Evolutionary conservation across 2,888 invertebrate species (phyloP).

Genomic region (Caenorhabditis imperialis): DNA sequence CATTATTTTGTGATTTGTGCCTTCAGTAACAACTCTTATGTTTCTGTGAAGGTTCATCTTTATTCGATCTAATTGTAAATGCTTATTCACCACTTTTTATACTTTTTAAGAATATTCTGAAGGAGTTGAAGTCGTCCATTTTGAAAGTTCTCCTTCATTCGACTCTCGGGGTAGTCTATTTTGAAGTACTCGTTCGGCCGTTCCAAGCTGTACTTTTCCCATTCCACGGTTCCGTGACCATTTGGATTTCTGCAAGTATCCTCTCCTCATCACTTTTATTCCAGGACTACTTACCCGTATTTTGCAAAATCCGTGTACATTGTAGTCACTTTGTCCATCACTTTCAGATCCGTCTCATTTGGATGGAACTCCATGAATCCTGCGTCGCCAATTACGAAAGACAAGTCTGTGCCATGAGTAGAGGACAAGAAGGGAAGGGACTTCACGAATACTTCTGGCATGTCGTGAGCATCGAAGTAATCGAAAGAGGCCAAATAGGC

Average conservation of each 20-base stretch:
- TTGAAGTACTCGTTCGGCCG: conserved; percentile 27
- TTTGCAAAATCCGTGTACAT: conserved; percentile 67
- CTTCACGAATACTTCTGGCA: too few species aligned
- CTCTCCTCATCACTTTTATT: neutral
- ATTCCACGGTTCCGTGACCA: conserved; percentile 10
- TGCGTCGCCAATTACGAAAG: conserved; percentile 67
- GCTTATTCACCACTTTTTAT: too few species aligned
- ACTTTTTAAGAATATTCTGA: too few species aligned
- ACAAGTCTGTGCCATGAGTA: conserved; percentile 65
- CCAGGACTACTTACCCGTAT: conserved; percentile 51
- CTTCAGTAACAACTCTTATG: conserved; percentile 16
- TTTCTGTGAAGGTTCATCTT: too few species aligned
- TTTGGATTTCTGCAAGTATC: conserved; percentile 35
- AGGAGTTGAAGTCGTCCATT: conserved; percentile 20
- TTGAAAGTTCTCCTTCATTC: conserved; percentile 35
- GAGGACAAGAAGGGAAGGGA: too few species aligned
- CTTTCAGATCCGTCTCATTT: conserved; percentile 55
- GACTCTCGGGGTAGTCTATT: conserved; percentile 26
- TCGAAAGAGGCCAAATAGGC: too few species aligned
- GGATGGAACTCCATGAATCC: conserved; percentile 63
- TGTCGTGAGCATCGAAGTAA: too few species aligned
- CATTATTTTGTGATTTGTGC: conserved; percentile 16
- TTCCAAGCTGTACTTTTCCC: conserved; percentile 26
- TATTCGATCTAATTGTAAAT: too few species aligned
- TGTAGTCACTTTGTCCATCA: conserved; percentile 59